phyloP scores from a whole-genome alignment of 2,888 invertebrate genomes.

The Melanchra persicariae region DNA sequence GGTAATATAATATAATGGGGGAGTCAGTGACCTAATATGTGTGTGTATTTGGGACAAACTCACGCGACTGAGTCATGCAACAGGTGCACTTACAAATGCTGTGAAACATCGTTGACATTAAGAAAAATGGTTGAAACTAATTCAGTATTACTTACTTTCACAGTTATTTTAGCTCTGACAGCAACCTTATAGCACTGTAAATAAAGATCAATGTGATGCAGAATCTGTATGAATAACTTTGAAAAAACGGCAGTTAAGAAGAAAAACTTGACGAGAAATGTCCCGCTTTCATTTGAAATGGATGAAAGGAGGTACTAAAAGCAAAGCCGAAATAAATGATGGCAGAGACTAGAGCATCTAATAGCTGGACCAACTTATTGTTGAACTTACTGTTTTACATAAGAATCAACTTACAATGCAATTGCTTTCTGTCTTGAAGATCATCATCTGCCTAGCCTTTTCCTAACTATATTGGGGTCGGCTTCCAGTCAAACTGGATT shows the following conservation, averaged over 20 bases:
- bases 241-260: not conserved
- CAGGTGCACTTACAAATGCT: slow-evolving; percentile 61
- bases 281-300: not conserved
- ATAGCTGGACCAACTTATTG: not conserved
- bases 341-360: not conserved
- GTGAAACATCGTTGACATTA: slow-evolving; percentile 5
- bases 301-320: not conserved
- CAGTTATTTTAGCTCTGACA: too few relatives aligned
- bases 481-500: too few relatives aligned
- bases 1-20: slow-evolving; percentile 63
- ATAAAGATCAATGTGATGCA: not conserved
- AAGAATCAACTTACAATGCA: not conserved
- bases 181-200: not conserved
- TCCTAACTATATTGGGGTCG: too few relatives aligned
- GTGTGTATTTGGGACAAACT: slow-evolving; percentile 59
- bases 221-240: not conserved
- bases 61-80: slow-evolving; percentile 68
- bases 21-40: slow-evolving; percentile 62
- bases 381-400: not conserved
- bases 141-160: not conserved
- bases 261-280: not conserved
- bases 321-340: not conserved
- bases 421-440: too few relatives aligned
- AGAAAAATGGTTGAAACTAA: slow-evolving; percentile 5
- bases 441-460: too few relatives aligned